Evolutionary conservation across 2,113 vertebrate genomes (phyloP).

Genomic region (Ailuropoda melanoleuca): DNA sequence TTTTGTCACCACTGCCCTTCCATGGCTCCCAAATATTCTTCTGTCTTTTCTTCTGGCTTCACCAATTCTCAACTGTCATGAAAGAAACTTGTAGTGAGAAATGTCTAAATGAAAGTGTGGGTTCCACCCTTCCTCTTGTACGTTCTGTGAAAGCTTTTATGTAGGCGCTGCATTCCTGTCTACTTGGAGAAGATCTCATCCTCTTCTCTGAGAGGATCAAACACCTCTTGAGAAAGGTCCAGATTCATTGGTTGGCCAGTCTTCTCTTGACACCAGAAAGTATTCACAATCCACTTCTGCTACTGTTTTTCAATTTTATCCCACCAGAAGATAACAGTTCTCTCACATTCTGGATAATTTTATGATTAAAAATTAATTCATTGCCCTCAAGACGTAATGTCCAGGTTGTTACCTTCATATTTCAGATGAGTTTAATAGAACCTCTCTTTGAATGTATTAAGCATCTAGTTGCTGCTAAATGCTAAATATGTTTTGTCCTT

Average conservation of each 20-base stretch:
- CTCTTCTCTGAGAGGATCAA: neutral
- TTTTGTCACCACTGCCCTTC: neutral
- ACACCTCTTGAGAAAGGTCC: neutral
- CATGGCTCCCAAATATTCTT: neutral
- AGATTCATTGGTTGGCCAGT: neutral
- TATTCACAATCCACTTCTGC: constrained; percentile 16
- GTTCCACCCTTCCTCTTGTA: rapidly evolving
- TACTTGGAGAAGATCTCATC: neutral
- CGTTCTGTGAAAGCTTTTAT: neutral
- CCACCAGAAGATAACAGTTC: constrained; percentile 21
- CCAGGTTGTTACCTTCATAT: constrained; percentile 43
- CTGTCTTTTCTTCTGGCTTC: neutral
- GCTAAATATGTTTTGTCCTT: constrained; percentile 21
- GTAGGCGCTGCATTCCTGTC: constrained; percentile 21
- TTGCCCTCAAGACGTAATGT: constrained; percentile 5
- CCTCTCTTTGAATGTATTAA: constrained; percentile 25
- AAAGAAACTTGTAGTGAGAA: neutral
- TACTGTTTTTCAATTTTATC: constrained; percentile 25
- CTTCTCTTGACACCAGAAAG: neutral
- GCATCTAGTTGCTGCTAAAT: constrained; percentile 47
- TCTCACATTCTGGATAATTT: constrained; percentile 35
- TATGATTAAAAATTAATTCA: constrained; percentile 68
- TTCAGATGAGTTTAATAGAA: constrained; percentile 48
- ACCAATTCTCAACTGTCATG: neutral
- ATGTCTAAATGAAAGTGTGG: neutral